Percentiles rank a stretch among this genome's conserved stretches.
Evolutionary conservation across 2,797 vertebrate genomes (phyloP).

Genomic region (Eospalax fontanierii): DNA sequence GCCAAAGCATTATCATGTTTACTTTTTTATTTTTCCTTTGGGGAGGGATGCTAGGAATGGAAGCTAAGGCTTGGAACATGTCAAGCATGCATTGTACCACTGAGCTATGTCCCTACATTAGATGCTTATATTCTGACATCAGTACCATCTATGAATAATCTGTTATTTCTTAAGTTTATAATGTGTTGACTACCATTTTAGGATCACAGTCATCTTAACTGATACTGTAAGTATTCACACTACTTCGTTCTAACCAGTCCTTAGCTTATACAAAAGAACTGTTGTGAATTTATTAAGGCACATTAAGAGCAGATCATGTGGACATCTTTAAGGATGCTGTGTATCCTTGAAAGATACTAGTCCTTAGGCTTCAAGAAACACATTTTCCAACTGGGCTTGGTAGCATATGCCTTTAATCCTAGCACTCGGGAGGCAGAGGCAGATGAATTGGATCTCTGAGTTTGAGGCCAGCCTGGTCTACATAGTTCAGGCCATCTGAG

Average conservation of each 20-base stretch:
- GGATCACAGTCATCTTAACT: neutral
- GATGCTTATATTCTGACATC: constrained; percentile 3
- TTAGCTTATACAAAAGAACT: neutral
- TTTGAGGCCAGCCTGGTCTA: too few species aligned
- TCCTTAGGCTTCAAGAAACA: neutral
- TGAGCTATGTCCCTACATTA: neutral
- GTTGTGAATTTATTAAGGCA: neutral
- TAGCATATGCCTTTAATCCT: too few species aligned
- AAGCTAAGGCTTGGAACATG: neutral
- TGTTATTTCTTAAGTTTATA: neutral
- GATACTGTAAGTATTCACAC: constrained; percentile 29
- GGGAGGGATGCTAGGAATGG: neutral
- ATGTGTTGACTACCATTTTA: neutral
- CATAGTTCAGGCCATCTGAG: too few species aligned
- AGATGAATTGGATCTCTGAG: too few species aligned
- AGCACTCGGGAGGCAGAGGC: too few species aligned
- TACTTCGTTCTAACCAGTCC: neutral
- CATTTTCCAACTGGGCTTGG: too few species aligned
- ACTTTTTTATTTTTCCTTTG: neutral
- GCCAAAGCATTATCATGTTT: neutral
- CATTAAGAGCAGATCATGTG: neutral
- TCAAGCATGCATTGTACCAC: neutral
- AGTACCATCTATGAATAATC: neutral
- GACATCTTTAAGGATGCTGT: neutral
- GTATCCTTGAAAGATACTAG: neutral